Evolutionary conservation across 2,797 vertebrate species (phyloP), one percentile per base, ranked within the genome.

Genomic region (Pristis pectinata): DNA sequence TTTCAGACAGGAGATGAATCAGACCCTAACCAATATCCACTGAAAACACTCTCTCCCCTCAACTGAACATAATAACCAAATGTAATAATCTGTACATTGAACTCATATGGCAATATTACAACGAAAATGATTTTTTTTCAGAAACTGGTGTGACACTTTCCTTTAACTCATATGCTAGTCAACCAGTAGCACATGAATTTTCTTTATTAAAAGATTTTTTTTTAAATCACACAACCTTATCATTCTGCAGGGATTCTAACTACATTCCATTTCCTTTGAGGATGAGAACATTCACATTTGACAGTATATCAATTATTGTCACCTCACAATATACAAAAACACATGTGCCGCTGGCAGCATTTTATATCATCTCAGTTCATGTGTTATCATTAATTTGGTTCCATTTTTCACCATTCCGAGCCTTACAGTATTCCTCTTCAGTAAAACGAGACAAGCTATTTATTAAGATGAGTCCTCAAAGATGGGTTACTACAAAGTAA

Each of bases 241-340:
- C 0, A 0, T 95, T 93, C 30, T 95, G 94, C 92, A 95, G 37
- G 27, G 94, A 72, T 77, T 76, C 95, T 95, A 59, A 95, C 95
- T 95, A 95, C 11, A 30, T 56, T 83, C 95, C 95, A 95, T 96
- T 96, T 95, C 96, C 85, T 96, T 95, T 89, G 41, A 91, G 95
- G 95, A 95, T 95, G 94, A 96, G 5, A 95, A 94, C 95, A 95
- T 96, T 96, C 95, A 95, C 0, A 80, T 93, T 76, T 0, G 94
- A 96, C 95, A 96, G 95, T 80, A 89, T 95, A 96, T 96, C 96
- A 96, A 89, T 96, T 96, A 95, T 0, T 95, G 95, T 41, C 95
- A 96, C 34, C 94, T 95, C 74, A 92, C 15, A 95, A 87, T 0
- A 9, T 41, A 77, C 82, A 76, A 95, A 94, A 82, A 94, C 95